Conservation (phyloP, 2,888 invertebrate genomes). For the Erynnis tages region DNA sequence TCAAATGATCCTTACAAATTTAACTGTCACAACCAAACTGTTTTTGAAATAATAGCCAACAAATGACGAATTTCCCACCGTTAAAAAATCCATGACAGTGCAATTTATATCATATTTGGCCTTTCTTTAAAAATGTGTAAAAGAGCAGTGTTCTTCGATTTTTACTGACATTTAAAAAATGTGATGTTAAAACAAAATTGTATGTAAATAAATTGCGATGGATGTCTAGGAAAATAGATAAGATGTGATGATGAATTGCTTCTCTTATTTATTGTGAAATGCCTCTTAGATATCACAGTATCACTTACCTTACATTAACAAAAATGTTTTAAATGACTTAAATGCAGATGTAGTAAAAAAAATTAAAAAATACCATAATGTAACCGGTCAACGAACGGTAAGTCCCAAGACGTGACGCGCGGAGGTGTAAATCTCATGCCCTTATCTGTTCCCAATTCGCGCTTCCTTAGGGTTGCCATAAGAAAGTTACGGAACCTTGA, state of each 20-base stretch:
- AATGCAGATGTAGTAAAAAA: slow-evolving; percentile 19
- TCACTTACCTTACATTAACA: not conserved
- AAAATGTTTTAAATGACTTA: slow-evolving; percentile 29
- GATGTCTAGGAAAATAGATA: no score
- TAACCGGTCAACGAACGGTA: slow-evolving; percentile 61
- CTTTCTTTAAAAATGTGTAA: no score
- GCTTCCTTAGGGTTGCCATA: slow-evolving; percentile 35
- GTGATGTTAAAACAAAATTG: no score
- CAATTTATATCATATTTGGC: not conserved
- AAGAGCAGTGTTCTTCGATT: no score
- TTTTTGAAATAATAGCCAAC: slow-evolving; percentile 45
- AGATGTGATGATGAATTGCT: no score
- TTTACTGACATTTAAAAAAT: no score
- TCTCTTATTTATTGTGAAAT: no score
- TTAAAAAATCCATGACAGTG: slow-evolving; percentile 31
- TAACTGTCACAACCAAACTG: slow-evolving; percentile 51
- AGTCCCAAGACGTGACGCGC: slow-evolving; percentile 53
- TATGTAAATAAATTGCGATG: no score
- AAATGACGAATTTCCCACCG: slow-evolving; percentile 48
- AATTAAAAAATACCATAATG: slow-evolving; percentile 41
- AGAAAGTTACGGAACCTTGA: no score
- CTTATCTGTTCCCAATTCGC: slow-evolving; percentile 71
- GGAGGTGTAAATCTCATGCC: slow-evolving; percentile 70
- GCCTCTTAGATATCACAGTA: not conserved
- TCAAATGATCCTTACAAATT: slow-evolving; percentile 45